Percentiles rank a stretch among this genome's conserved stretches.
These are phyloP conservation scores for Xenentodon cancila DNA, from an alignment of 2,797 vertebrate species.

Conservation along the genomic window DNA sequence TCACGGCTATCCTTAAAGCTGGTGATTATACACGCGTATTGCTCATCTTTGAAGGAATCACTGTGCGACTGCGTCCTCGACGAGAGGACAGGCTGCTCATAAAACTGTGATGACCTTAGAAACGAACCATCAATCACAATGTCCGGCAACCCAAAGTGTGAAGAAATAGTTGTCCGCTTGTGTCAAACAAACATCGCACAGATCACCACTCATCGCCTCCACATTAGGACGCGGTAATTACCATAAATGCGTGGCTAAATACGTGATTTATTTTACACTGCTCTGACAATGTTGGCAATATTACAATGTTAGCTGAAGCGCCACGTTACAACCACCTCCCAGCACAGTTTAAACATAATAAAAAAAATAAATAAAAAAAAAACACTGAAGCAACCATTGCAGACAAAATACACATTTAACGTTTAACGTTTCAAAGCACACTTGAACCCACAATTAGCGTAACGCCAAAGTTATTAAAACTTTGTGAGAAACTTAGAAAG, in stretches of 20 bases:
- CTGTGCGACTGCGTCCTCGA: constrained; percentile 30
- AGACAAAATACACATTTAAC: background rate
- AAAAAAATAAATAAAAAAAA: too few relatives aligned
- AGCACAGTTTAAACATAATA: background rate
- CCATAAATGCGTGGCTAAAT: background rate
- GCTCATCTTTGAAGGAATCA: too few relatives aligned
- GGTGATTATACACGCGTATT: too few relatives aligned
- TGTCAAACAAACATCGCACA: background rate
- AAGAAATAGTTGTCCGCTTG: background rate
- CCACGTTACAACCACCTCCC: constrained; percentile 70
- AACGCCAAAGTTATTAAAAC: constrained; percentile 29
- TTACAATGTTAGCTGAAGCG: constrained; percentile 53
- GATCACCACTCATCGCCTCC: background rate
- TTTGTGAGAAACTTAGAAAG: constrained; percentile 51
- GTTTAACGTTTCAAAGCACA: background rate
- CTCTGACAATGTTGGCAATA: constrained; percentile 38
- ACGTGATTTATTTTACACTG: constrained; percentile 1
- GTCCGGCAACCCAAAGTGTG: constrained; percentile 4
- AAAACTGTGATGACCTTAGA: background rate
- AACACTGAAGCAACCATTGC: background rate
- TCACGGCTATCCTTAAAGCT: too few relatives aligned
- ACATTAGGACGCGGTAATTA: background rate
- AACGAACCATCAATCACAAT: background rate
- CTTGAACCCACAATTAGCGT: background rate
- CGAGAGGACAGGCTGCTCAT: background rate